Evolutionary conservation across 2,888 invertebrate species (phyloP).

Genomic region (Phoenoteleia sp.): DNA sequence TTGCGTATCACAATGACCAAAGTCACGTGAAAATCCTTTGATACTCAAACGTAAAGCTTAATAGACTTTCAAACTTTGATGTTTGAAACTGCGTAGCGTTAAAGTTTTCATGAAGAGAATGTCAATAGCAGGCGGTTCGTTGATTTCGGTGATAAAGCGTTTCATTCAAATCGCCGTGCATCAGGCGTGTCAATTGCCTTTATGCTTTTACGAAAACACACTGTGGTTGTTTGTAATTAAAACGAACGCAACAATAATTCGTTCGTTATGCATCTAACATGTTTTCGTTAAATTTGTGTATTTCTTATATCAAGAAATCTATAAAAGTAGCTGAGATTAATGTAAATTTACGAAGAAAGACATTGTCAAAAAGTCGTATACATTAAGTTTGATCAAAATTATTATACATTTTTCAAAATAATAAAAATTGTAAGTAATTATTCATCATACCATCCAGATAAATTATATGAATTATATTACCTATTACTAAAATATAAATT

Average conservation of each 20-base stretch:
- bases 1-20: constrained; percentile 73
- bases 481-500: no score
- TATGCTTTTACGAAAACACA: constrained; percentile 23
- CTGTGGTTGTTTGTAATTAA: constrained; percentile 53
- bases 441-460: no score
- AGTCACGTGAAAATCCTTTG: constrained; percentile 72
- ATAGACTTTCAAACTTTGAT: constrained; percentile 81
- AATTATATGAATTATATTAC: no score
- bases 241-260: constrained; percentile 34
- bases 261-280: constrained; percentile 20
- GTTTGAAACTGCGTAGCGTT: constrained; percentile 76
- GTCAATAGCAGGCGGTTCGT: constrained; percentile 78
- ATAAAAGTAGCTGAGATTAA: no score
- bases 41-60: constrained; percentile 71
- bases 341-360: no score
- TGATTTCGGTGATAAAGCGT: constrained; percentile 69
- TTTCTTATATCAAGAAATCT: no score
- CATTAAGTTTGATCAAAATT: no score
- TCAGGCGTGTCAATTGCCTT: constrained; percentile 57
- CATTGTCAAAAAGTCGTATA: no score
- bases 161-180: constrained; percentile 65
- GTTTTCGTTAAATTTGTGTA: no score
- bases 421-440: no score
- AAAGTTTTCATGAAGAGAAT: constrained; percentile 81
- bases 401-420: no score